phyloP scores from a whole-genome alignment of 2,113 vertebrate species.

The Notechis scutatus region DNA sequence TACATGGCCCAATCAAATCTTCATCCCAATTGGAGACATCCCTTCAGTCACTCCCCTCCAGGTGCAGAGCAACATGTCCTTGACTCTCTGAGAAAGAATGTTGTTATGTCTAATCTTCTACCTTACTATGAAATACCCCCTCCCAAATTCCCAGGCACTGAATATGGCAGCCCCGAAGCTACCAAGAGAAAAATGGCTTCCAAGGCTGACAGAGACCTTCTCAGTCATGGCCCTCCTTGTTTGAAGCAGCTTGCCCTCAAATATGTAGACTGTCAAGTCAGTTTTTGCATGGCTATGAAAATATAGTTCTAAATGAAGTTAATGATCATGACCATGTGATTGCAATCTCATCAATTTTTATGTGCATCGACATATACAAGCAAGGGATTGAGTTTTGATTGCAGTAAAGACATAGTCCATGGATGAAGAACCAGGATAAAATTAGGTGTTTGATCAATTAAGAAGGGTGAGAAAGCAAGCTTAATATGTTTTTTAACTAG shows the following conservation, averaged over 20 bases:
- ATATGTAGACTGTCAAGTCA: neutral
- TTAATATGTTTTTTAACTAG: neutral
- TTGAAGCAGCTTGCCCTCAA: neutral
- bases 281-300: neutral
- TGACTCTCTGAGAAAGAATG: no score
- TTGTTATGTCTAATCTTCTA: no score
- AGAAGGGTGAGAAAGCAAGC: neutral
- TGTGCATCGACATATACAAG: neutral
- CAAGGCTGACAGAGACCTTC: neutral
- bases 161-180: no score
- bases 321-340: neutral
- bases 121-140: no score
- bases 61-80: no score
- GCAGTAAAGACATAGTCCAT: neutral
- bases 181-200: no score
- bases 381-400: neutral
- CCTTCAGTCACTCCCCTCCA: no score
- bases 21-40: no score
- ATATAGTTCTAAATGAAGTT: neutral
- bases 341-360: neutral
- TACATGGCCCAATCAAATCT: no score
- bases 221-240: neutral
- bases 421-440: neutral
- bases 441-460: neutral
- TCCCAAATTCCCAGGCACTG: no score